A percentile compares a stretch with the other conserved stretches of the same genome.
phyloP scores from a whole-genome alignment of 2,113 vertebrate genomes.

The Gorilla gorilla region DNA sequence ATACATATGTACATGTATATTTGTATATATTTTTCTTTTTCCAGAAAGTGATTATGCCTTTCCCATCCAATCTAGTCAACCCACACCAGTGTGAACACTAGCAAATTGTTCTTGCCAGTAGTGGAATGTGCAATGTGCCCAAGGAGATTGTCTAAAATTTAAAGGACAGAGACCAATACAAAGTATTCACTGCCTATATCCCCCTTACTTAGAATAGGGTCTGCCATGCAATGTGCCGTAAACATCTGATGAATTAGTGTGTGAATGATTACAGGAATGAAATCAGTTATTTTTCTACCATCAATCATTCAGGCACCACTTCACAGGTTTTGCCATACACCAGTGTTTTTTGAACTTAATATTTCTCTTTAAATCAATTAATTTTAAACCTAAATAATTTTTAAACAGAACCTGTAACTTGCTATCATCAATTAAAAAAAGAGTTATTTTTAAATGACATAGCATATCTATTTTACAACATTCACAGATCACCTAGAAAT shows the following conservation, averaged over 20 bases:
- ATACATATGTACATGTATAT: not conserved
- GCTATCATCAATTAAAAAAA: not conserved
- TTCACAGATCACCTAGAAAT: constrained; percentile 1
- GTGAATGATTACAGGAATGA: not conserved
- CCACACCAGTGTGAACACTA: not conserved
- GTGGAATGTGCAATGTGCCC: not conserved
- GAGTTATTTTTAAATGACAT: not conserved
- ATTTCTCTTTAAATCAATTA: constrained; percentile 29
- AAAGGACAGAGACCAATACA: not conserved
- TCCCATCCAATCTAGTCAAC: not conserved
- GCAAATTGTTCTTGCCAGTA: not conserved
- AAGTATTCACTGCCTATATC: not conserved
- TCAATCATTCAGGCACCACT: not conserved
- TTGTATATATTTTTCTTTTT: not conserved
- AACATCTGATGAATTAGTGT: not conserved
- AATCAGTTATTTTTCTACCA: not conserved
- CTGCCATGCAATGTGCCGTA: not conserved
- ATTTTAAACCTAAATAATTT: constrained; percentile 38
- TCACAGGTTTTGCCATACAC: not conserved
- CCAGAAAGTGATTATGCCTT: not conserved
- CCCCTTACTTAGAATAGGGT: not conserved
- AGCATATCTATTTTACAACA: constrained; percentile 2
- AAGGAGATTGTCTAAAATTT: not conserved
- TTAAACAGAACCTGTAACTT: not conserved
- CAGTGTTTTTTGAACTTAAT: not conserved